Conservation (phyloP, 2,113 vertebrate genomes). For the Onychostruthus taczanowskii region DNA sequence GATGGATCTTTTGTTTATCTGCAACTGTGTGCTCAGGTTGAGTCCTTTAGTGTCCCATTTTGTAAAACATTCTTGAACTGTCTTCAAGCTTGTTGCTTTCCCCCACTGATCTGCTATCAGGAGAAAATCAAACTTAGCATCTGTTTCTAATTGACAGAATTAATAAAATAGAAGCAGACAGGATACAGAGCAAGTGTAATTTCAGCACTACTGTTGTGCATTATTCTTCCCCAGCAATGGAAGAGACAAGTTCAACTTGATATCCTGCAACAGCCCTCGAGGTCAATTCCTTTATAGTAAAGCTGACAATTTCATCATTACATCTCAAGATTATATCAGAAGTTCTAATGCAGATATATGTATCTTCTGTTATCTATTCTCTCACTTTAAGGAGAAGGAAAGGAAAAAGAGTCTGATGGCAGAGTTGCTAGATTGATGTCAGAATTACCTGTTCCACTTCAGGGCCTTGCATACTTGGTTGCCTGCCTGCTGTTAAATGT, state of each 20-base stretch:
- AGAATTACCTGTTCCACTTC: neutral
- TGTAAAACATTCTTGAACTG: neutral
- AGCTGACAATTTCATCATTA: neutral
- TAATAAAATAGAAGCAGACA: slow-evolving; percentile 6
- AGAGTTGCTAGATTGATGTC: neutral
- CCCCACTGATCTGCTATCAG: neutral
- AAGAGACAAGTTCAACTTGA: neutral
- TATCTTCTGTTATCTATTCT: neutral
- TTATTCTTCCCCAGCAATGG: neutral
- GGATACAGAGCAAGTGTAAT: neutral
- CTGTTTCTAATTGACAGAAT: slow-evolving; percentile 31
- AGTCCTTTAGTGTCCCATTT: neutral
- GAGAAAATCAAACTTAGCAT: neutral
- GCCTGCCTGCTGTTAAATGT: neutral
- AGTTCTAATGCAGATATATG: neutral
- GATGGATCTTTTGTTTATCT: neutral
- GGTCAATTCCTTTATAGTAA: slow-evolving; percentile 1
- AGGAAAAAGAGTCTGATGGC: neutral
- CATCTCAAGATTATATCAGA: neutral
- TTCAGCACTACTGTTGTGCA: neutral
- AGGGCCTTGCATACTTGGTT: neutral
- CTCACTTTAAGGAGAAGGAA: neutral
- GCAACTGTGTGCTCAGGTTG: neutral
- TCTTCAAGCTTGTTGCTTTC: neutral
- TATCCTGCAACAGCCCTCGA: neutral